Evolutionary conservation across 1,140 invertebrate species (phyloP), one percentile per base, ranked within the genome.

Genomic region (Rhagoletis zephyria): DNA sequence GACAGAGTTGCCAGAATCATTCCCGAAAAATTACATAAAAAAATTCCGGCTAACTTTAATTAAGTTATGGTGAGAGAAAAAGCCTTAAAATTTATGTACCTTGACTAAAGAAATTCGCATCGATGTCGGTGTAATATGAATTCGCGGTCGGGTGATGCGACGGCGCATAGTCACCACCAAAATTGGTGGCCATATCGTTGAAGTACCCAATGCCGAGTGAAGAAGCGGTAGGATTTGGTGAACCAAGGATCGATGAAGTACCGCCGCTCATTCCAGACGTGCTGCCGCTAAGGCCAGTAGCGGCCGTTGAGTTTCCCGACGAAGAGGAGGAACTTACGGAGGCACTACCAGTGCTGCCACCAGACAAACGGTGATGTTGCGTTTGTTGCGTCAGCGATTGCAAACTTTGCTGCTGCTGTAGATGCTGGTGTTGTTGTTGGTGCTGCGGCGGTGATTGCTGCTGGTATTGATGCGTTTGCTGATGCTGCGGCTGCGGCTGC

Each of bases 61-160:
- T 30, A 30, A 30, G 0, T 30, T 30, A 30, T 30, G 30, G 30
- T 30, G 30, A 30, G 30, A 30, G 1, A 30, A 30, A 30, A 30
- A 30, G 30, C 30, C 30, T 30, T 30, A 30, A 30, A 30, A 30
- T 30, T 30, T 48, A 19, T 87, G 87, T 92, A 91, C 90, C 91
- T 91, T 90, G 90, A 86, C 91, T 92, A 85, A 92, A 92, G 90
- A 92, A 92, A 89, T 92, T 92, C 85, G 92, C 90, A 92, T 92
- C 91, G 88, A 91, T 87, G 89, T 92, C 91, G 60, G 91, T 92
- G 89, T 92, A 92, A 67, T 92, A 92, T 45, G 91, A 87, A 86
- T 90, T 91, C 59, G 88, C 89, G 40, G 87, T 86, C 30, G 87
- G 67, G 51, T 86, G 64, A 77, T 87, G 87, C 6, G 86, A 19